Conservation (phyloP, 2,888 invertebrate species). For the Anagyrus pseudococci region DNA sequence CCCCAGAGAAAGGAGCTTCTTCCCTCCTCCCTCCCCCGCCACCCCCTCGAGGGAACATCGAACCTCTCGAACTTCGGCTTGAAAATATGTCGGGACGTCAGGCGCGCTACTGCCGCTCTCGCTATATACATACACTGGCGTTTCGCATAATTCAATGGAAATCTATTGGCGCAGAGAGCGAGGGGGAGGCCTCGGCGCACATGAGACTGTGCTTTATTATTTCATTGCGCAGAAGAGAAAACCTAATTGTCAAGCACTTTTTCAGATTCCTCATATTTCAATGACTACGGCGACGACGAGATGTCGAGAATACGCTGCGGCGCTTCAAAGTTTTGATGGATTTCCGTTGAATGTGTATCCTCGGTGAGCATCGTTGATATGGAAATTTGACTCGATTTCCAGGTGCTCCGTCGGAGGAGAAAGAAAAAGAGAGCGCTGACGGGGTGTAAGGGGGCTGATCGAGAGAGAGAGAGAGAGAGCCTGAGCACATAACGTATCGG, state of each 20-base stretch:
- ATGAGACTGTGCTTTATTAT: no score
- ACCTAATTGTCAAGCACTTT: no score
- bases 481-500: conserved; percentile 40
- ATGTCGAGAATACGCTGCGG: neutral
- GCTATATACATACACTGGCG: no score
- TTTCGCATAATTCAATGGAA: no score
- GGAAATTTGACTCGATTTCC: conserved; percentile 4
- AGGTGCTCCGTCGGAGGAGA: conserved; percentile 46
- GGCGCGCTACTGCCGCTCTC: neutral
- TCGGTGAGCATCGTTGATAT: neutral
- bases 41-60: conserved; percentile 41
- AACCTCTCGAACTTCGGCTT: conserved; percentile 43
- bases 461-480: no score
- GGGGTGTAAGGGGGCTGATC: no score
- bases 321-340: conserved; percentile 20
- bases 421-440: no score
- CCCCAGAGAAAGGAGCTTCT: conserved; percentile 6
- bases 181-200: no score
- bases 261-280: no score
- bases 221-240: no score
- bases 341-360: neutral
- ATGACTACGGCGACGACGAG: no score
- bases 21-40: conserved; percentile 13
- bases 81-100: conserved; percentile 45
- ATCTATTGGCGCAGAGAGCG: no score